Evolutionary conservation across 2,113 vertebrate genomes (phyloP).

Genomic region (Parus major): DNA sequence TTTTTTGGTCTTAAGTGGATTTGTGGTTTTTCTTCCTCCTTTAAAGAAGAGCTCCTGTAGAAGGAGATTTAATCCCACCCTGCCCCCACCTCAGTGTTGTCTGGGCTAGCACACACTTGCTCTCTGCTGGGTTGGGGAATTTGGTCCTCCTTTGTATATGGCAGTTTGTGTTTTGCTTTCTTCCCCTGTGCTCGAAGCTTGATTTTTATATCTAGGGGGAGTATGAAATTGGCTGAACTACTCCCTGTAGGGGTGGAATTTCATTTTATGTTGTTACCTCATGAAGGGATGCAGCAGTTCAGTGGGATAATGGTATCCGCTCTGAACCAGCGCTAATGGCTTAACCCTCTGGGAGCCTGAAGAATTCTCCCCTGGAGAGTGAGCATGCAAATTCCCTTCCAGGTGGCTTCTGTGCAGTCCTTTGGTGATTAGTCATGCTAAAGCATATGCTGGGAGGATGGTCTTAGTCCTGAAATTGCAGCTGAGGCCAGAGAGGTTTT

Average conservation of each 20-base stretch:
- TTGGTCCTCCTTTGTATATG: conserved; percentile 7
- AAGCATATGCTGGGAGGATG: conserved; percentile 31
- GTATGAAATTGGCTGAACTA: conserved; percentile 56
- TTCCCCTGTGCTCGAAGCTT: background rate
- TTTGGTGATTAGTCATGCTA: conserved; percentile 71
- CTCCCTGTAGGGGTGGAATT: conserved; percentile 61
- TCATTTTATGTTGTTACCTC: conserved; percentile 18
- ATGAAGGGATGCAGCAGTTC: conserved; percentile 39
- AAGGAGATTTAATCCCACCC: background rate
- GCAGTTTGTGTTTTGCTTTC: background rate
- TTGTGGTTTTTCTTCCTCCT: background rate
- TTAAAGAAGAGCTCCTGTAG: background rate
- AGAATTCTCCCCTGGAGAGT: conserved; percentile 69
- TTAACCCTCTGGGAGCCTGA: conserved; percentile 63
- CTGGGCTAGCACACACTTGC: background rate
- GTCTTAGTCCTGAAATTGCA: background rate
- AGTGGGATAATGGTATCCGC: conserved; percentile 44
- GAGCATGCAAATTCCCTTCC: conserved; percentile 67
- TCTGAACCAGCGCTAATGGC: conserved; percentile 64
- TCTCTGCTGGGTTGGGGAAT: conserved; percentile 15
- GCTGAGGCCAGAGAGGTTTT: conserved; percentile 29
- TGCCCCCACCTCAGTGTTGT: background rate
- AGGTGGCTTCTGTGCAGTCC: conserved; percentile 62
- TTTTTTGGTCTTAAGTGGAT: background rate
- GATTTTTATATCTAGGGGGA: conserved; percentile 49